phyloP scores from a whole-genome alignment of 2,113 vertebrate species.

The Acanthisitta chloris region DNA sequence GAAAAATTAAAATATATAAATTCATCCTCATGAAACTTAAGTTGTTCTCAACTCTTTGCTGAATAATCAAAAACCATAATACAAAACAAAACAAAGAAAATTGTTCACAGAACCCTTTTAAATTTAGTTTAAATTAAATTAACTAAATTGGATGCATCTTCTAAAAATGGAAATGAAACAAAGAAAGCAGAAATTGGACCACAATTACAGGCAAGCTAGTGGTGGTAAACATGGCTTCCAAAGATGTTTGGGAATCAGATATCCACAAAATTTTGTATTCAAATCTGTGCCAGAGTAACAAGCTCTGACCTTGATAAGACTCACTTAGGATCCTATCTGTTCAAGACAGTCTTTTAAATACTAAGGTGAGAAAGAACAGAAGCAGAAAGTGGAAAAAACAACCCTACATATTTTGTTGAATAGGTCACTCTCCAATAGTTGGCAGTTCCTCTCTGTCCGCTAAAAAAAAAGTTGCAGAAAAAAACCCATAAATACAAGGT shows the following conservation, averaged over 20 bases:
- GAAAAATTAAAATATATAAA: background rate
- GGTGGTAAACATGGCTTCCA: background rate
- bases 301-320: conserved; percentile 33
- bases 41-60: background rate
- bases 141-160: background rate
- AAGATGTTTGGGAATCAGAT: background rate
- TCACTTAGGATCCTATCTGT: conserved; percentile 38
- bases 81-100: background rate
- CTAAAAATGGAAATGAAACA: conserved; percentile 26
- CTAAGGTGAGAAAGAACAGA: conserved; percentile 56
- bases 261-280: background rate
- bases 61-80: background rate
- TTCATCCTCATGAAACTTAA: background rate
- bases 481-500: background rate
- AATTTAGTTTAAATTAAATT: conserved; percentile 3
- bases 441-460: background rate
- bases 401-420: background rate
- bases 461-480: background rate
- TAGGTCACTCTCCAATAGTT: background rate
- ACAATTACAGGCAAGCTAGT: background rate
- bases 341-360: conserved; percentile 30
- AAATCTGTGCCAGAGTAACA: background rate
- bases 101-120: background rate
- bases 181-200: conserved; percentile 1
- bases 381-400: conserved; percentile 35